A percentile compares a stretch with the other conserved stretches of the same genome.
phyloP scores from a whole-genome alignment of 1,140 invertebrate species.

The Apocrypta bakeri region DNA sequence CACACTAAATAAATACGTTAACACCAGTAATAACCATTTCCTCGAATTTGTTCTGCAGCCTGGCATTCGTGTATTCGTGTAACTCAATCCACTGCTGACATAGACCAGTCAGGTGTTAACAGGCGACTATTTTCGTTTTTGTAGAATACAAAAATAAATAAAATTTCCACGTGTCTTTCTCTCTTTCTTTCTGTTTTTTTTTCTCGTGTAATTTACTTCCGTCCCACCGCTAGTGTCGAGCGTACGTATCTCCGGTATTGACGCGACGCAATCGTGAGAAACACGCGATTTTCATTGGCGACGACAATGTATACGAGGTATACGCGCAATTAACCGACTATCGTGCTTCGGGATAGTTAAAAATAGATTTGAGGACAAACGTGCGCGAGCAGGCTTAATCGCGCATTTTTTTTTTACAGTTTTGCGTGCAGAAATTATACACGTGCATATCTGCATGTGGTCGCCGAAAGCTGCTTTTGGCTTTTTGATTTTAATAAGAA shows the following conservation, averaged over 20 bases:
- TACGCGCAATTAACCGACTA: constrained; percentile 16
- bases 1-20: no score
- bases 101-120: not conserved
- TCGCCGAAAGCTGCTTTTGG: not conserved
- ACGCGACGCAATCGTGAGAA: not conserved
- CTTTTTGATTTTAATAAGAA: not conserved
- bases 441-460: not conserved
- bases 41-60: no score
- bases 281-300: constrained; percentile 8
- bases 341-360: constrained; percentile 29
- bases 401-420: not conserved
- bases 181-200: not conserved
- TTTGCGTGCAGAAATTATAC: not conserved
- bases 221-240: not conserved
- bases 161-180: not conserved
- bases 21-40: no score
- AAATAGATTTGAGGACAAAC: constrained; percentile 37
- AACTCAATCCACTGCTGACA: not conserved
- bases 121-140: not conserved
- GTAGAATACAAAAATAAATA: not conserved
- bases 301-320: not conserved
- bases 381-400: constrained; percentile 5
- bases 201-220: not conserved
- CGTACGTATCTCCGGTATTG: not conserved
- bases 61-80: not conserved